Percentiles rank a stretch among this genome's conserved stretches.
Conservation (phyloP, 2,888 invertebrate species). For the Amphipoea oculea region DNA sequence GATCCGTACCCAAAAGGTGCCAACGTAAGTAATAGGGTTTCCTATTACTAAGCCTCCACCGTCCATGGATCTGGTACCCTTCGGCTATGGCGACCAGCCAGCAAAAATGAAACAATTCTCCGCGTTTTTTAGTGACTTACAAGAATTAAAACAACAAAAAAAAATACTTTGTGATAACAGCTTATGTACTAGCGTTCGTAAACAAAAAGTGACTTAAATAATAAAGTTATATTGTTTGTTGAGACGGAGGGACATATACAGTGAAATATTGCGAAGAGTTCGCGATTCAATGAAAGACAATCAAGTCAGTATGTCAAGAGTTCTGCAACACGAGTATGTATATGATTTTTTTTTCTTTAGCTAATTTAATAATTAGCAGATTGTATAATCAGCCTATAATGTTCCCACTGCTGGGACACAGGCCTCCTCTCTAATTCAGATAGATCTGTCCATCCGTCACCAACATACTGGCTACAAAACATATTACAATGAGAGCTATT, state of each 20-base stretch:
- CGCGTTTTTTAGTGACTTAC: conserved; percentile 3
- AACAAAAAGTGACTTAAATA: conserved; percentile 41
- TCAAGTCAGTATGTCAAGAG: background rate
- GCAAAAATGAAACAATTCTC: background rate
- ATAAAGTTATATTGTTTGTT: conserved; percentile 39
- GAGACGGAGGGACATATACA: conserved; percentile 6
- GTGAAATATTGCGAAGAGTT: background rate
- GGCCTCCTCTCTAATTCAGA: background rate
- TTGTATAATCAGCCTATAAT: too few relatives aligned
- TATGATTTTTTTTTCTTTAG: too few relatives aligned
- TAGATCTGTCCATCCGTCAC: conserved; percentile 6
- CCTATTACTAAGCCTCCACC: too few relatives aligned
- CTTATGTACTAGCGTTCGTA: conserved; percentile 42
- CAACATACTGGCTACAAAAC: conserved; percentile 24
- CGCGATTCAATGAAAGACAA: background rate
- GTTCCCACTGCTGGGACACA: too few relatives aligned
- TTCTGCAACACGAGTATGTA: too few relatives aligned
- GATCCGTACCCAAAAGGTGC: too few relatives aligned
- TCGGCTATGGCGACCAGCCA: too few relatives aligned
- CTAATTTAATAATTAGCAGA: too few relatives aligned
- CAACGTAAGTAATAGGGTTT: too few relatives aligned
- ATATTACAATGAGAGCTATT: conserved; percentile 39
- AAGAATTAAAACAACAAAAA: conserved; percentile 33
- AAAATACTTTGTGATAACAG: conserved; percentile 57
- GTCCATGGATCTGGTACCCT: too few relatives aligned